Conservation (phyloP, 1,140 invertebrate genomes). For the Ladona fulva region DNA sequence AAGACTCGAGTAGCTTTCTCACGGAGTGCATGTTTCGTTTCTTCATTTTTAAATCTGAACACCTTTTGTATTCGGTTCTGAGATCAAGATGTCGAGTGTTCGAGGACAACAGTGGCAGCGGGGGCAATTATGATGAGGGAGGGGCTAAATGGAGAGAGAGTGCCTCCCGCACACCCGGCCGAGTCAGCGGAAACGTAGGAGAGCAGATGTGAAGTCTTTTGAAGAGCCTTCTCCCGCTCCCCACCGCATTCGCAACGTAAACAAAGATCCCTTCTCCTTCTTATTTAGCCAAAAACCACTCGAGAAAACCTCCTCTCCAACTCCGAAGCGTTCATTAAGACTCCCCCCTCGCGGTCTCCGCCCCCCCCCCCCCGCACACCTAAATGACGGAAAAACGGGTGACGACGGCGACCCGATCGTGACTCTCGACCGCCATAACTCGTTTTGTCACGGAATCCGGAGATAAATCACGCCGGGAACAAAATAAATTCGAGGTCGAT, state of each 20-base stretch:
- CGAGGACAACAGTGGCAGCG: no score
- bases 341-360: not conserved
- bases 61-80: not conserved
- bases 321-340: not conserved
- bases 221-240: not conserved
- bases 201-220: constrained; percentile 1
- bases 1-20: not conserved
- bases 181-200: not conserved
- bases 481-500: no score
- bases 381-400: no score
- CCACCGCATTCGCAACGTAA: not conserved
- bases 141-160: not conserved
- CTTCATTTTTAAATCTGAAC: not conserved
- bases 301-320: not conserved
- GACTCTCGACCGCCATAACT: no score
- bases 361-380: no score
- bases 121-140: not conserved
- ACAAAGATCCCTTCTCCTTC: not conserved
- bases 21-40: not conserved
- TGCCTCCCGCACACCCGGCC: not conserved
- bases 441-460: not conserved
- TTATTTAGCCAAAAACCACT: not conserved
- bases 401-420: no score
- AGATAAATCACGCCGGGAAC: not conserved
- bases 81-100: not conserved